These are phyloP conservation scores for Brachyrhaphis roseni DNA, from an alignment of 2,797 vertebrate species.

Conservation along the genomic window DNA sequence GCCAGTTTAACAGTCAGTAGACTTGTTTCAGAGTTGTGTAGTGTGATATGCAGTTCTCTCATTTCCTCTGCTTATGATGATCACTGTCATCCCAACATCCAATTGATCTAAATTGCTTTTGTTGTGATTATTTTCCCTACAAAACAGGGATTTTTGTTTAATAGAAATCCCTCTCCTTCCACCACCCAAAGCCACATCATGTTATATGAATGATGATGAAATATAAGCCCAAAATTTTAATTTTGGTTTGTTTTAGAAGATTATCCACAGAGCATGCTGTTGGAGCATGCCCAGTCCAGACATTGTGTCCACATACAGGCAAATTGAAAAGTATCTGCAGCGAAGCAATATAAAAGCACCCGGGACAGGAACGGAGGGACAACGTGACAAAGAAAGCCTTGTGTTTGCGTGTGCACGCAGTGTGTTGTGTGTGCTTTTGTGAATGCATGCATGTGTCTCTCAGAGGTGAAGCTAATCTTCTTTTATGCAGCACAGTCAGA, in stretches of 20 bases:
- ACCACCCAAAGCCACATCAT: not conserved
- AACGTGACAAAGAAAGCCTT: conserved; percentile 30
- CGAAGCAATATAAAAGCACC: conserved; percentile 17
- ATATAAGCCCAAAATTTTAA: not conserved
- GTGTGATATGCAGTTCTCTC: fast-evolving
- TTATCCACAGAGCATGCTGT: conserved; percentile 2
- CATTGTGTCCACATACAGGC: conserved; percentile 10
- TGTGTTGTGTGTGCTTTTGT: conserved; percentile 36
- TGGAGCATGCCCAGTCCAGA: conserved; percentile 3
- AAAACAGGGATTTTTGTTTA: not conserved
- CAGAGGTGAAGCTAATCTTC: conserved; percentile 70
- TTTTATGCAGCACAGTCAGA: conserved; percentile 63
- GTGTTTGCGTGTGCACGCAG: conserved; percentile 14
- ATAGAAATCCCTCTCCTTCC: not conserved
- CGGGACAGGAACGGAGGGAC: conserved; percentile 22
- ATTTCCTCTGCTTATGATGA: not conserved
- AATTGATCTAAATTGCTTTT: not conserved
- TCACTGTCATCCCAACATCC: not conserved
- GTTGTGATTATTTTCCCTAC: not conserved
- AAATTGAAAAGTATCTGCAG: conserved; percentile 23
- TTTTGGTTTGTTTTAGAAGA: not conserved
- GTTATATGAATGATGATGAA: not conserved
- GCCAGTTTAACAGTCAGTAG: conserved; percentile 6
- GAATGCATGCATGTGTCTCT: conserved; percentile 44
- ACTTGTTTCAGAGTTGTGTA: conserved; percentile 9